These are phyloP conservation scores for Caenorhabditis macrosperma DNA, from an alignment of 2,888 invertebrate genomes.

Conservation along the genomic window DNA sequence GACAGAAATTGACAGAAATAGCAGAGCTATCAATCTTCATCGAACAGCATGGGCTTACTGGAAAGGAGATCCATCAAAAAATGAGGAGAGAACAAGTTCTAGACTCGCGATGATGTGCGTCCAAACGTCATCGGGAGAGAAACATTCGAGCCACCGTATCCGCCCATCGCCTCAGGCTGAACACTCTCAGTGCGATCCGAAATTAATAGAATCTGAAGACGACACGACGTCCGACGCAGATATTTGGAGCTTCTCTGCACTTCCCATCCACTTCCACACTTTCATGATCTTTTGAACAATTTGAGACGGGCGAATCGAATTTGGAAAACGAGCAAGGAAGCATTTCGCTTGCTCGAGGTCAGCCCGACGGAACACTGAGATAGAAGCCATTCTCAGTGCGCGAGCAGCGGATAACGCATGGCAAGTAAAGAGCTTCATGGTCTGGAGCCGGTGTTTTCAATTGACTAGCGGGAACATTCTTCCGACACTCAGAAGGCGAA, in stretches of 20 bases:
- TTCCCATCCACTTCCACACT: slow-evolving; percentile 3
- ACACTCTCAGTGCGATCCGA: slow-evolving; percentile 47
- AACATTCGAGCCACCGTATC: slow-evolving; percentile 40
- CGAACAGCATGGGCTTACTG: not conserved
- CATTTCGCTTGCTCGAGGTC: no score
- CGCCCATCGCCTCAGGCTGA: slow-evolving; percentile 35
- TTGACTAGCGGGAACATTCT: no score
- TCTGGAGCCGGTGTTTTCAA: no score
- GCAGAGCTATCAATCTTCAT: slow-evolving; percentile 39
- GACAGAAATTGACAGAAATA: not conserved
- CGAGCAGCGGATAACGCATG: no score
- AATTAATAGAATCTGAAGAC: slow-evolving; percentile 29
- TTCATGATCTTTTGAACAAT: slow-evolving; percentile 11
- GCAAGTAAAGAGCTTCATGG: no score
- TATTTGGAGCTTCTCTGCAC: slow-evolving; percentile 33
- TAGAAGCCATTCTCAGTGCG: no score
- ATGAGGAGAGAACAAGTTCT: slow-evolving; percentile 1
- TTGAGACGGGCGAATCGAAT: not conserved
- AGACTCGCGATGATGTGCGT: slow-evolving; percentile 21
- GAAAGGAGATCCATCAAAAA: slow-evolving; percentile 28
- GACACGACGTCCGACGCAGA: not conserved
- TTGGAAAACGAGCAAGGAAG: no score
- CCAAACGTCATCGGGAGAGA: slow-evolving; percentile 40
- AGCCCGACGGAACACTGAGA: no score
- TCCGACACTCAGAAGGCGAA: no score